Evolutionary conservation across 2,113 vertebrate species (phyloP).

Genomic region (Calypte anna): DNA sequence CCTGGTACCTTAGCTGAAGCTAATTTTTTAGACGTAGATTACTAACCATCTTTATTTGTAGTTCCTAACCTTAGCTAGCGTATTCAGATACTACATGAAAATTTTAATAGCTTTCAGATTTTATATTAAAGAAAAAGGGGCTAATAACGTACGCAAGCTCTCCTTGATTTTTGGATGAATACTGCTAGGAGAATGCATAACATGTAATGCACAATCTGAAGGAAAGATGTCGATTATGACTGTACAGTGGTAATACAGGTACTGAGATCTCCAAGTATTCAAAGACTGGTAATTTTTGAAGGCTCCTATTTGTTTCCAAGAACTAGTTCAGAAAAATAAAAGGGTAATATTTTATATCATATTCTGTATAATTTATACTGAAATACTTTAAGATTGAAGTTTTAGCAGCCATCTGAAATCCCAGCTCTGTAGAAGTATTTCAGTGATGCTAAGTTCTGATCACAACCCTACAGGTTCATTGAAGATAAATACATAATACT

Average conservation of each 20-base stretch:
- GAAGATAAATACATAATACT: neutral
- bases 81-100: neutral
- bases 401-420: neutral
- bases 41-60: neutral
- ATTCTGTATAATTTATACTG: neutral
- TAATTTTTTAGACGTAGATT: neutral
- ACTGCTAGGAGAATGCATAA: neutral
- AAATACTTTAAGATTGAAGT: neutral
- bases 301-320: neutral
- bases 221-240: neutral
- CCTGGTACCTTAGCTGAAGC: fast-evolving
- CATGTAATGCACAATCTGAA: neutral
- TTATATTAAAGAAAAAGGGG: neutral
- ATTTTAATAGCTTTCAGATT: neutral
- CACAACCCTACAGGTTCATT: neutral
- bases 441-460: neutral
- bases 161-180: neutral
- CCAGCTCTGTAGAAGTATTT: neutral
- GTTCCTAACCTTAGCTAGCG: neutral
- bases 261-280: neutral
- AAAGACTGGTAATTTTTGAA: neutral
- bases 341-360: neutral
- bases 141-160: neutral
- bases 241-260: neutral
- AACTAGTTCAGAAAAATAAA: neutral